A percentile compares a stretch with the other conserved stretches of the same genome.
Conservation (phyloP, 1,140 invertebrate species). For the Monochamus saltuarius region DNA sequence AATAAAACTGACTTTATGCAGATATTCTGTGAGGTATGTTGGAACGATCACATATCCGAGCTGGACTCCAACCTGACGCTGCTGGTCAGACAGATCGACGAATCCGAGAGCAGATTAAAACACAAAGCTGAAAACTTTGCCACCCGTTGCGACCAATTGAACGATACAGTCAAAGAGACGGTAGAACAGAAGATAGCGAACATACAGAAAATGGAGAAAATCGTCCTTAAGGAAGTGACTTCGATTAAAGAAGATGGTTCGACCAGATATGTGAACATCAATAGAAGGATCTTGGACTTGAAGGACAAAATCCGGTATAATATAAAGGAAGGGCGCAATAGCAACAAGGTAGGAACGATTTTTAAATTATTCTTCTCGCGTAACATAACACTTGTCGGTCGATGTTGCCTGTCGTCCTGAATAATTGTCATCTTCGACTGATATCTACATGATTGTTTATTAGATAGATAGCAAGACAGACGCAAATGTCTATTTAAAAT, state of each 20-base stretch:
- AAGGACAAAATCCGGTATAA: conserved; percentile 45
- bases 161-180: conserved; percentile 53
- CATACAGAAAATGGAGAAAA: conserved; percentile 46
- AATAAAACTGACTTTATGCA: conserved; percentile 33
- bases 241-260: conserved; percentile 50
- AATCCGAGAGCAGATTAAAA: conserved; percentile 54
- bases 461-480: too few species aligned
- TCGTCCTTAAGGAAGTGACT: conserved; percentile 46
- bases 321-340: conserved; percentile 13
- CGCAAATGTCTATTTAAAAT: too few species aligned
- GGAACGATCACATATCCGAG: conserved; percentile 58
- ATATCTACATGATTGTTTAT: too few species aligned
- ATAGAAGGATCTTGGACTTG: conserved; percentile 50
- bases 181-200: conserved; percentile 55
- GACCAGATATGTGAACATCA: conserved; percentile 47
- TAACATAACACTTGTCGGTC: too few species aligned
- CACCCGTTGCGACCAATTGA: conserved; percentile 55
- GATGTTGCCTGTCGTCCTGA: too few species aligned
- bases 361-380: too few species aligned
- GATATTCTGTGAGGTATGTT: conserved; percentile 61
- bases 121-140: conserved; percentile 58
- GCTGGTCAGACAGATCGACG: conserved; percentile 55
- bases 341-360: conserved; percentile 12
- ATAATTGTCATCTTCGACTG: too few species aligned
- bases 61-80: conserved; percentile 57